phyloP scores from a whole-genome alignment of 2,797 vertebrate genomes.

The Megalops cyprinoides region DNA sequence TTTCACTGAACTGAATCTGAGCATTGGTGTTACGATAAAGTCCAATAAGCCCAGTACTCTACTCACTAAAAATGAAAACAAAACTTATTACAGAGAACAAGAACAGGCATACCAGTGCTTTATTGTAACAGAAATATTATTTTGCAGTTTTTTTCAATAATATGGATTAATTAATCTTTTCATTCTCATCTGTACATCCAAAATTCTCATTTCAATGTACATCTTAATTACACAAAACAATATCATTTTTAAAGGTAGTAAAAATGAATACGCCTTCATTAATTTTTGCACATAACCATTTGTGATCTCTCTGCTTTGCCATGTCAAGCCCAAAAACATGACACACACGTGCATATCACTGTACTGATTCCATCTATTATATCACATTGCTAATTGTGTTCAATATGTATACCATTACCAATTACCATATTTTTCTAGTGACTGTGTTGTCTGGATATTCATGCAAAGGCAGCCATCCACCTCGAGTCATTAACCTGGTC shows the following conservation, averaged over 20 bases:
- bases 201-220: too few relatives aligned
- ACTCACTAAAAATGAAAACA: neutral
- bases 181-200: too few relatives aligned
- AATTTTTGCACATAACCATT: too few relatives aligned
- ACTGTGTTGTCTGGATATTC: neutral
- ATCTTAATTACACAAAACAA: too few relatives aligned
- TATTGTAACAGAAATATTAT: too few relatives aligned
- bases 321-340: too few relatives aligned
- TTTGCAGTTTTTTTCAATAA: neutral
- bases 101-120: neutral
- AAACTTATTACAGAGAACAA: neutral
- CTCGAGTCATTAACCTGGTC: neutral
- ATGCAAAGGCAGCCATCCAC: neutral
- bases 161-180: too few relatives aligned
- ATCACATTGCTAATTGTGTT: neutral
- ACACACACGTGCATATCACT: too few relatives aligned
- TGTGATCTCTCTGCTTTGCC: too few relatives aligned
- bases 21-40: neutral
- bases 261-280: too few relatives aligned
- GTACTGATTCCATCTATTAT: conserved; percentile 11
- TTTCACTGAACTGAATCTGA: conserved; percentile 13
- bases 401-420: too few relatives aligned
- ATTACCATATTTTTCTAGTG: neutral
- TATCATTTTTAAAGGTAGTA: too few relatives aligned
- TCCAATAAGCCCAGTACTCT: neutral